Evolutionary conservation across 2,113 vertebrate genomes (phyloP).

Genomic region (Mastomys natalensis): DNA sequence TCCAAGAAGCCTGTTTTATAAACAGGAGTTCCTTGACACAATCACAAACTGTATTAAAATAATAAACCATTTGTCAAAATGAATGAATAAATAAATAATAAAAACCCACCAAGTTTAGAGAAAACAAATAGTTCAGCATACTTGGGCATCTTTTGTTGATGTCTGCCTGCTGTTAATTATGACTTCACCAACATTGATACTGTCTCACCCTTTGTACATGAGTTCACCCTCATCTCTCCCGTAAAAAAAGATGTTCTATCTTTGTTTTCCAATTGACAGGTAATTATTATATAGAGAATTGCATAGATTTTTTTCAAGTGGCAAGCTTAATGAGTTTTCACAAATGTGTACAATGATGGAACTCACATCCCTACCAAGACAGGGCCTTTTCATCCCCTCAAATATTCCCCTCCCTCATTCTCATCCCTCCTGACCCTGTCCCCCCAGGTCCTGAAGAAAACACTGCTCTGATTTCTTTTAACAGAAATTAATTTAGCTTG

Average conservation of each 20-base stretch:
- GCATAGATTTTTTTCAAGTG: slow-evolving; percentile 46
- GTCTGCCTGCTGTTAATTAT: slow-evolving; percentile 4
- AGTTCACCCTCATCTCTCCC: not conserved
- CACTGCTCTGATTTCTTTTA: slow-evolving; percentile 24
- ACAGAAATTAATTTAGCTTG: slow-evolving; percentile 21
- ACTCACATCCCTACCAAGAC: not conserved
- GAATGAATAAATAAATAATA: not conserved
- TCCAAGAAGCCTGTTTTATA: not conserved
- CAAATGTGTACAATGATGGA: not conserved
- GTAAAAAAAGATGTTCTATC: not conserved
- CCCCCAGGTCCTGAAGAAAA: not conserved
- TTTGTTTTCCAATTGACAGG: slow-evolving; percentile 25
- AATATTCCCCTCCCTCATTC: not conserved
- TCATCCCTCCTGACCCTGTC: too few species aligned
- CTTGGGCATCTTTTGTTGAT: not conserved
- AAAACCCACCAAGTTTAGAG: not conserved
- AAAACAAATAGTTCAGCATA: slow-evolving; percentile 45
- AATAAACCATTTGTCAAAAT: slow-evolving; percentile 20
- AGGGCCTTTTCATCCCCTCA: not conserved
- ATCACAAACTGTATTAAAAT: not conserved
- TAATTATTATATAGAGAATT: slow-evolving; percentile 35
- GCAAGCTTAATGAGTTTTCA: slow-evolving; percentile 36
- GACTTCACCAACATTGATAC: not conserved
- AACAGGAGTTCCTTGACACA: not conserved
- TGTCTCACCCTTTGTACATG: not conserved